These are phyloP conservation scores for Gasterosteus aculeatus DNA, from an alignment of 2,113 vertebrate species.

Conservation along the genomic window DNA sequence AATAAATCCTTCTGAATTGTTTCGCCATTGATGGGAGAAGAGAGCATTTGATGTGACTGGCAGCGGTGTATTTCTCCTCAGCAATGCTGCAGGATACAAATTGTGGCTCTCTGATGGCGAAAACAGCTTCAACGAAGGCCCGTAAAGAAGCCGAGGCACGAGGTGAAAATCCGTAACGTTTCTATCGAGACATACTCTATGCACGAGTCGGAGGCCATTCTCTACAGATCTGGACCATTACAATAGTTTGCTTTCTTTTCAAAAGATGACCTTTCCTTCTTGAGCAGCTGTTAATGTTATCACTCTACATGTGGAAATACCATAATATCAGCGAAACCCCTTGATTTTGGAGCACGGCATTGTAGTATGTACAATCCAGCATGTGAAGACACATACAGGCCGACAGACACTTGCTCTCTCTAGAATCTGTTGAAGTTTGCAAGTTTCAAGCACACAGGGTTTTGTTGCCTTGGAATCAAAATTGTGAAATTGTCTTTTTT, in stretches of 20 bases:
- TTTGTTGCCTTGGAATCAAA: conserved; percentile 70
- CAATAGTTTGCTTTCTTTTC: conserved; percentile 62
- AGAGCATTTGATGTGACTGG: conserved; percentile 40
- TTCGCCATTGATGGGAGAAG: conserved; percentile 25
- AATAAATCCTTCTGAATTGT: conserved; percentile 31
- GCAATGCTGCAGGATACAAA: conserved; percentile 35
- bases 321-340: conserved; percentile 66
- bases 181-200: conserved; percentile 52
- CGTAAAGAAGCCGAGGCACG: background rate
- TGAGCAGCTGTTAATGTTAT: conserved; percentile 74
- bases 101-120: conserved; percentile 61
- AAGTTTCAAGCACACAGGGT: conserved; percentile 66
- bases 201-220: conserved; percentile 47
- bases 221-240: conserved; percentile 65
- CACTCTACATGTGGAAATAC: conserved; percentile 66
- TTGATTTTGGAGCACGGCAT: conserved; percentile 56
- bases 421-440: conserved; percentile 74
- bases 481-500: conserved; percentile 66
- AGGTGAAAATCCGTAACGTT: conserved; percentile 54
- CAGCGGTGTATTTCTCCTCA: conserved; percentile 22
- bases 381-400: background rate
- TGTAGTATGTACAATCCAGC: conserved; percentile 65
- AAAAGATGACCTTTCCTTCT: conserved; percentile 68
- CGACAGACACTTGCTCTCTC: conserved; percentile 47
- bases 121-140: conserved; percentile 51